Evolutionary conservation across 2,888 invertebrate genomes (phyloP).

Genomic region (Chrysodeixis includens): DNA sequence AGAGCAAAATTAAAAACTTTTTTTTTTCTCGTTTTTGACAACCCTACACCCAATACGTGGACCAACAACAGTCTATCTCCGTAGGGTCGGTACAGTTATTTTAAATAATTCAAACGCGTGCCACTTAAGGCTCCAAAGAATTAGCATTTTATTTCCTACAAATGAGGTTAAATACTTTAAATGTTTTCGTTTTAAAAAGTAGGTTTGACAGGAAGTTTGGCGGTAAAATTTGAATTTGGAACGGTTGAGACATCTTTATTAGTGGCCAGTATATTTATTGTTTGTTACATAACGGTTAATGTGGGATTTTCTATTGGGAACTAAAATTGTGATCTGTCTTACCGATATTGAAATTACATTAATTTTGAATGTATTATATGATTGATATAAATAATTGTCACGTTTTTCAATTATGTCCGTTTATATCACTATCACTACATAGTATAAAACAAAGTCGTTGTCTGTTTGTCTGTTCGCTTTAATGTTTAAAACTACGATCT

Average conservation of each 20-base stretch:
- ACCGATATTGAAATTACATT: no score
- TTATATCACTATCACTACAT: no score
- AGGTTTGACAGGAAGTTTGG: constrained; percentile 6
- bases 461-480: no score
- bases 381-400: no score
- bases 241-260: not conserved
- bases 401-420: no score
- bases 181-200: constrained; percentile 29
- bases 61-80: constrained; percentile 42
- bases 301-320: not conserved
- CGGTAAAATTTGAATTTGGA: not conserved
- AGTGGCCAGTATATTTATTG: constrained; percentile 3
- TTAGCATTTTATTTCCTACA: constrained; percentile 27
- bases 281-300: not conserved
- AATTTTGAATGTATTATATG: no score
- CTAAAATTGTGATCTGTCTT: not conserved
- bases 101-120: constrained; percentile 46
- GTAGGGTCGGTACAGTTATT: constrained; percentile 50
- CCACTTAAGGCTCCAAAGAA: constrained; percentile 37
- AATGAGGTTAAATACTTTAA: constrained; percentile 40
- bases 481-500: no score
- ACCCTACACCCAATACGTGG: constrained; percentile 34
- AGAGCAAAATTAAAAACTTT: no score
- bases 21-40: constrained; percentile 18
- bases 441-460: no score